Evolutionary conservation across 2,113 vertebrate genomes (phyloP).

Genomic region (Sminthopsis crassicaudata): DNA sequence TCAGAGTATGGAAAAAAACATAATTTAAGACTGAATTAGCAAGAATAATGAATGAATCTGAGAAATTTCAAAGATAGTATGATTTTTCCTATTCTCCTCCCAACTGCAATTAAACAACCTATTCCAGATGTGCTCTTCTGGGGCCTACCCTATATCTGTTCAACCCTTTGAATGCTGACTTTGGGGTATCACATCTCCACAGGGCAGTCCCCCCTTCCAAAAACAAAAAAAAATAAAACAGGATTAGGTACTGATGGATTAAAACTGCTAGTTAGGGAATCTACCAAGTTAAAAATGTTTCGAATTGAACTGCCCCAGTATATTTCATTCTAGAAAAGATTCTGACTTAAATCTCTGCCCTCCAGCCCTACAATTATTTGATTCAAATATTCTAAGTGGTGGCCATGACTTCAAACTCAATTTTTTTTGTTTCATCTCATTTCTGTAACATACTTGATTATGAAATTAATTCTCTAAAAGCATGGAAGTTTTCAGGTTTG

Average conservation of each 20-base stretch:
- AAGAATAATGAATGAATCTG: too few species aligned
- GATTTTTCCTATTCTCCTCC: too few species aligned
- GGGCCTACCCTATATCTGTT: neutral
- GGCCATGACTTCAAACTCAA: neutral
- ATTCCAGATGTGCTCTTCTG: neutral
- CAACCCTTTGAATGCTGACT: neutral
- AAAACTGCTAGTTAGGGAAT: neutral
- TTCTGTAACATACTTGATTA: neutral
- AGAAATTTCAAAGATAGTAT: too few species aligned
- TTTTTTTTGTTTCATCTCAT: neutral
- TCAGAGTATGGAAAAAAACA: too few species aligned
- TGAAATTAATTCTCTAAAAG: neutral
- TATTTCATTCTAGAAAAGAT: neutral
- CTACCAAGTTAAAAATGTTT: neutral
- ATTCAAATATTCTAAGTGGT: neutral
- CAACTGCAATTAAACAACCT: neutral
- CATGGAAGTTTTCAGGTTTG: neutral
- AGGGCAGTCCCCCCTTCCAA: neutral
- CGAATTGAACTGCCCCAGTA: neutral
- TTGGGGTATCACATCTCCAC: neutral
- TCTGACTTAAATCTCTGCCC: neutral
- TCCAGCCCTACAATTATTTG: neutral
- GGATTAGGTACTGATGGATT: neutral
- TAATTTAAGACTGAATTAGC: too few species aligned
- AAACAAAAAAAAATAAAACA: neutral